Evolutionary conservation across 53 echinoderm and acorn worm genomes (phyloP).

Genomic region (Paelopatides confundens): DNA sequence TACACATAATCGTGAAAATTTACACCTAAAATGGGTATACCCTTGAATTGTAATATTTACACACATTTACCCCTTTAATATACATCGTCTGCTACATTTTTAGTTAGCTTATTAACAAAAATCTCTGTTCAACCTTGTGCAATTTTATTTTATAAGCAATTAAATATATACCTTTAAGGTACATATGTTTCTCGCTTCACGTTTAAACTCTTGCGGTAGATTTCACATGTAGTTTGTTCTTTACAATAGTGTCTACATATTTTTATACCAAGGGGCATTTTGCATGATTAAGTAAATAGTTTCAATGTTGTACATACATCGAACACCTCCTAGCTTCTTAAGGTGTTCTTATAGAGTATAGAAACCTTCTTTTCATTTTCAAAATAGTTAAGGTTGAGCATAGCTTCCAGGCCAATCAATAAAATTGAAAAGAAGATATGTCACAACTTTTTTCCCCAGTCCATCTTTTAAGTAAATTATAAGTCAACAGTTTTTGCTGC

Average conservation of each 20-base stretch:
- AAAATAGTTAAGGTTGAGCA: constrained; percentile 20
- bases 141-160: too few relatives aligned
- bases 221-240: constrained; percentile 20
- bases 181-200: not conserved
- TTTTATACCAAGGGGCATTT: constrained; percentile 3
- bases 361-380: not conserved
- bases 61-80: too few relatives aligned
- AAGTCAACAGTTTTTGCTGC: constrained; percentile 43
- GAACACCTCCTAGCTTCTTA: not conserved
- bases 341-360: not conserved
- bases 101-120: too few relatives aligned
- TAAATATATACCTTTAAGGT: not conserved
- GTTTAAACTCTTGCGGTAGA: not conserved
- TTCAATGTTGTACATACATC: not conserved
- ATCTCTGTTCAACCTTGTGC: too few relatives aligned
- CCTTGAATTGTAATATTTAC: too few relatives aligned
- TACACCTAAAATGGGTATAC: too few relatives aligned
- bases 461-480: constrained; percentile 38
- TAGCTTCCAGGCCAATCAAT: constrained; percentile 11
- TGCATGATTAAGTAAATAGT: not conserved
- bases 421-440: not conserved
- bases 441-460: not conserved
- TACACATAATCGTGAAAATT: too few relatives aligned
- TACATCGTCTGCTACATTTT: too few relatives aligned
- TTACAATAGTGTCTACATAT: not conserved